A percentile compares a stretch with the other conserved stretches of the same genome.
Conservation (phyloP, 53 echinoderm and acorn worm species). For the Paracentrotus lividus region DNA sequence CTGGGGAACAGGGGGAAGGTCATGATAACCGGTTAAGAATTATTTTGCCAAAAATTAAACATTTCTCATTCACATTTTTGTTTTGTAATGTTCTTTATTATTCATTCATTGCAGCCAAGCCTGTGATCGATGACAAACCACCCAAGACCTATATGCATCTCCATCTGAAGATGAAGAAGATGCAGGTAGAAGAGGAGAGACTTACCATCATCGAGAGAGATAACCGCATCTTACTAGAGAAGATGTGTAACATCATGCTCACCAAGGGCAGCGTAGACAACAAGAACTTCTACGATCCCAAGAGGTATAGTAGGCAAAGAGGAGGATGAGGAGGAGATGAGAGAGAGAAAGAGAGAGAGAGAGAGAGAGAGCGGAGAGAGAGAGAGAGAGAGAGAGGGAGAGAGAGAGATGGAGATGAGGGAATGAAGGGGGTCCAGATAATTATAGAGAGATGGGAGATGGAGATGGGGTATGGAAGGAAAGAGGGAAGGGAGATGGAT, state of each 20-base stretch:
- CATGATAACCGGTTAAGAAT: no score
- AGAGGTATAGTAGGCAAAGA: not conserved
- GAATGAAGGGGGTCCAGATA: no score
- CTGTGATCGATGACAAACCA: constrained; percentile 95
- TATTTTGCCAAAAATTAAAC: no score
- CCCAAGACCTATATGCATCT: constrained; percentile 98
- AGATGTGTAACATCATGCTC: constrained; percentile 98
- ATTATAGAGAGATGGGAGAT: no score
- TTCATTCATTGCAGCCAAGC: constrained; percentile 72
- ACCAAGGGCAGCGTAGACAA: constrained; percentile 93
- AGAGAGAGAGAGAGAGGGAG: no score
- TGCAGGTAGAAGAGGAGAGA: constrained; percentile 99
- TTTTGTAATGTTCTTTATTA: no score
- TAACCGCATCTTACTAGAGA: constrained; percentile 95
- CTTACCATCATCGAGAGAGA: constrained; percentile 91
- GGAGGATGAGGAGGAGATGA: not conserved
- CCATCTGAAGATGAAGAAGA: constrained; percentile 96
- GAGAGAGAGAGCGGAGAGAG: not conserved
- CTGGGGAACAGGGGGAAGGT: no score
- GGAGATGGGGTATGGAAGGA: no score
- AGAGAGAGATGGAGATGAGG: no score
- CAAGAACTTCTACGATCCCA: constrained; percentile 87
- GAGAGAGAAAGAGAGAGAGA: not conserved
- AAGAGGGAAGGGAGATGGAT: no score
- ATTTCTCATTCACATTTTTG: no score